Conservation (phyloP, 2,888 invertebrate species). For the Dolomedes plantarius region DNA sequence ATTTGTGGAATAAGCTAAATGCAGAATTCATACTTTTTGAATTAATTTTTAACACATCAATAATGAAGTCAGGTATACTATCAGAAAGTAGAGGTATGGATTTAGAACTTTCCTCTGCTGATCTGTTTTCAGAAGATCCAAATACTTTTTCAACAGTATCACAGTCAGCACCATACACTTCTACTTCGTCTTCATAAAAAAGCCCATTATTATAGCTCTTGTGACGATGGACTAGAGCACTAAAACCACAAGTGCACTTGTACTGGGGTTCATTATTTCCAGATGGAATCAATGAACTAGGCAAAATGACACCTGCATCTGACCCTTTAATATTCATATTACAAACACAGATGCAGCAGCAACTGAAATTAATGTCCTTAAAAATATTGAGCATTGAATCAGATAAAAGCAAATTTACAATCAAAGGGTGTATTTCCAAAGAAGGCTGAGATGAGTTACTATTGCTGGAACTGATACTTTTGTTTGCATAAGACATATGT, state of each 20-base stretch:
- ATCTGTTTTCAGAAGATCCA: neutral
- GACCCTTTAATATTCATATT: constrained; percentile 96
- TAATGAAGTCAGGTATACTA: constrained; percentile 80
- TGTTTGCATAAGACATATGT: constrained; percentile 83
- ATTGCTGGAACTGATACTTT: constrained; percentile 80
- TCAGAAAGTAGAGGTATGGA: neutral
- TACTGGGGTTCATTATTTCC: constrained; percentile 84
- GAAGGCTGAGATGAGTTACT: constrained; percentile 75
- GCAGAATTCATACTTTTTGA: constrained; percentile 79
- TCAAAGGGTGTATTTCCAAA: constrained; percentile 90
- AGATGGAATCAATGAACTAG: constrained; percentile 58
- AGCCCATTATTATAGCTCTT: constrained; percentile 88
- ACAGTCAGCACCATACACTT: constrained; percentile 86
- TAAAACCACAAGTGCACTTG: constrained; percentile 96
- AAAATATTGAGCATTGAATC: constrained; percentile 98
- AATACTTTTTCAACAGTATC: constrained; percentile 73
- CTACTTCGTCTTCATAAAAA: constrained; percentile 98
- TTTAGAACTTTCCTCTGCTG: neutral
- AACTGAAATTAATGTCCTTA: constrained; percentile 97
- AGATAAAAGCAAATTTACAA: constrained; percentile 91
- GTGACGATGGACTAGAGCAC: constrained; percentile 85
- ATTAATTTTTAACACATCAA: constrained; percentile 86
- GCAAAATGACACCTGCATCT: constrained; percentile 81
- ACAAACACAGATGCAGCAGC: constrained; percentile 99
- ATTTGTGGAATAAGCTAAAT: constrained; percentile 73